Conservation (phyloP, 2,888 invertebrate species). For the Agonopterix heracliana region DNA sequence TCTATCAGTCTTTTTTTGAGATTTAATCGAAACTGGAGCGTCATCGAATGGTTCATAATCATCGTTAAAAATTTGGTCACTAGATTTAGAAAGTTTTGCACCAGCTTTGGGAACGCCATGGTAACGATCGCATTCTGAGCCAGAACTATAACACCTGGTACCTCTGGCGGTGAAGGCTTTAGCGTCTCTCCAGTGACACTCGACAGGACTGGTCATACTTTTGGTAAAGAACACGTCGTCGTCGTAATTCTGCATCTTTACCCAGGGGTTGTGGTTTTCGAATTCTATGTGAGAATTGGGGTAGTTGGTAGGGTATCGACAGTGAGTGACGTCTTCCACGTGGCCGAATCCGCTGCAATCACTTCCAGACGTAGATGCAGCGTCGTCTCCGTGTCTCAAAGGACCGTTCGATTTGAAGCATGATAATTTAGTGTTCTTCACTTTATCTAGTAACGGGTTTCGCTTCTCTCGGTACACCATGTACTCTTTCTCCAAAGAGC, state of each 20-base stretch:
- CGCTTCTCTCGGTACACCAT: constrained; percentile 79
- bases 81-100: constrained; percentile 67
- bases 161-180: constrained; percentile 60
- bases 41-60: constrained; percentile 60
- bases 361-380: constrained; percentile 70
- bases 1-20: constrained; percentile 70
- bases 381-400: constrained; percentile 65
- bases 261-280: constrained; percentile 70
- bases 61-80: constrained; percentile 73
- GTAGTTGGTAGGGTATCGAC: constrained; percentile 52
- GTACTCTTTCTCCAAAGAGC: constrained; percentile 75
- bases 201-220: constrained; percentile 49
- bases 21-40: constrained; percentile 42
- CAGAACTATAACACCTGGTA: constrained; percentile 68
- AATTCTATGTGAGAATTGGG: constrained; percentile 60
- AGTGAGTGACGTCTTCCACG: constrained; percentile 54
- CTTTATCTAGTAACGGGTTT: constrained; percentile 82
- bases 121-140: constrained; percentile 69
- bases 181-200: constrained; percentile 56
- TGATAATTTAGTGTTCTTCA: constrained; percentile 81
- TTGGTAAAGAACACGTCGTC: constrained; percentile 68
- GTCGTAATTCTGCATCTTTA: constrained; percentile 64
- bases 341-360: constrained; percentile 72
- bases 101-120: constrained; percentile 63
- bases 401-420: constrained; percentile 79